Base-by-base conservation (phyloP, 2,888 invertebrate species). In the Cancer borealis region DNA sequence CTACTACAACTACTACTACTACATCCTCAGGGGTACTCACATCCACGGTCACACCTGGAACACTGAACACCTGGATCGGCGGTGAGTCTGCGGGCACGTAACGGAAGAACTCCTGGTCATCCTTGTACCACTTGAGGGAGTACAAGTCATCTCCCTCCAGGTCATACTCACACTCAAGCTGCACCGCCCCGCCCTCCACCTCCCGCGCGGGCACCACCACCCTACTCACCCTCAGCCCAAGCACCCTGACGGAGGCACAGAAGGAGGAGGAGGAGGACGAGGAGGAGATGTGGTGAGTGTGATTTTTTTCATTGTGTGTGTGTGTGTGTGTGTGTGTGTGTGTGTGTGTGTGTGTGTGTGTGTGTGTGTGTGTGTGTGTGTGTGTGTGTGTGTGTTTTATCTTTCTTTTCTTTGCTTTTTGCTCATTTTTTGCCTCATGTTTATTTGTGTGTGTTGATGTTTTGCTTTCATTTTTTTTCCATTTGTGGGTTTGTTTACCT, bases 81-180 rank as follows among this genome's bases (percentile, higher is more conserved):
- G 60, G 94, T 10, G 87, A 88, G 87, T 95, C 95, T 0, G 90
- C 94, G 3, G 95, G 95, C 12, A 95, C 90, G 91, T 92, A 95
- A 21, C 94, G 89, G 88, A 94, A 95, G 93, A 95, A 95, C 90
- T 95, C 95, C n/a, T 90, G 60, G 49, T 84, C 54, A 10, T 92
- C 95, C 4, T 92, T 66, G 95, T 95, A 94, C 95, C 95, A 95
- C 92, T 95, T 95, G 39, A 95, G 92, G 4, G 95, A 95, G 95
- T 95, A 95, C 14, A 95, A 92, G 4, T 73, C 79, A 60, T 95
- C 95, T 8, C 89, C 93, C 66, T 95, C 95, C 60, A 94, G 73
- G 90, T 95, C 95, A 88, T 95, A 95, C 92, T 95, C 87, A 30
- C 95, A 95, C 88, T 94, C 93, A 54, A 95, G 93, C 84, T 95